These are phyloP conservation scores for Chrysomallon squamiferum DNA, from an alignment of 1,140 invertebrate species.

Conservation along the genomic window DNA sequence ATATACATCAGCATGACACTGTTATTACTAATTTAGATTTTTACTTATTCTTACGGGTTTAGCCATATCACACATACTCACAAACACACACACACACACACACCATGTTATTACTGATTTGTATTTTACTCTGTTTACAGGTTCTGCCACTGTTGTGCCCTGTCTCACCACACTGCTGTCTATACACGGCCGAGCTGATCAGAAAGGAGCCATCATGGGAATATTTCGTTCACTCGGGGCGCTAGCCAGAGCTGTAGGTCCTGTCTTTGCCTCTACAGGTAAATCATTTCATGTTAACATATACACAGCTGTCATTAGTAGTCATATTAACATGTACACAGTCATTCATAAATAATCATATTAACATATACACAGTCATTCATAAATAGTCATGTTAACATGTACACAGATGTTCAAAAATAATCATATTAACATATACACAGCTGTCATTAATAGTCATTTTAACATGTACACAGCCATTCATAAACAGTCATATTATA, in stretches of 20 bases:
- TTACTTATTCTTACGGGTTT: too few species aligned
- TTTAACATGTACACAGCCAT: not conserved
- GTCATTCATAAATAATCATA: not conserved
- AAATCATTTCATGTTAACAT: conserved; percentile 4
- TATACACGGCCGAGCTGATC: conserved; percentile 77
- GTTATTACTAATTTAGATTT: too few species aligned
- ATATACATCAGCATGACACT: too few species aligned
- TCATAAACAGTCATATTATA: not conserved
- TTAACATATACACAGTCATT: too few species aligned
- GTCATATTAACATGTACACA: not conserved
- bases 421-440: not conserved
- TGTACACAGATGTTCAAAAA: not conserved
- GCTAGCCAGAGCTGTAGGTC: conserved; percentile 89
- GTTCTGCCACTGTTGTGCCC: conserved; percentile 92
- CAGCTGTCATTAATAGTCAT: not conserved
- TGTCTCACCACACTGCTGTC: conserved; percentile 91
- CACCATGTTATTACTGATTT: too few species aligned
- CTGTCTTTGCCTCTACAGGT: conserved; percentile 78
- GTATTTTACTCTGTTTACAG: conserved; percentile 68
- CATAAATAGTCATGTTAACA: not conserved
- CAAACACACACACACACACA: too few species aligned
- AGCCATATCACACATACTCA: too few species aligned
- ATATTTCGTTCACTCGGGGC: conserved; percentile 93
- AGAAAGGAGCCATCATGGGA: conserved; percentile 92
- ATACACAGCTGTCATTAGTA: not conserved